A percentile compares a stretch with the other conserved stretches of the same genome.
These are phyloP conservation scores for Drosophila buzzatii DNA, from an alignment of 2,888 invertebrate species.

Conservation along the genomic window DNA sequence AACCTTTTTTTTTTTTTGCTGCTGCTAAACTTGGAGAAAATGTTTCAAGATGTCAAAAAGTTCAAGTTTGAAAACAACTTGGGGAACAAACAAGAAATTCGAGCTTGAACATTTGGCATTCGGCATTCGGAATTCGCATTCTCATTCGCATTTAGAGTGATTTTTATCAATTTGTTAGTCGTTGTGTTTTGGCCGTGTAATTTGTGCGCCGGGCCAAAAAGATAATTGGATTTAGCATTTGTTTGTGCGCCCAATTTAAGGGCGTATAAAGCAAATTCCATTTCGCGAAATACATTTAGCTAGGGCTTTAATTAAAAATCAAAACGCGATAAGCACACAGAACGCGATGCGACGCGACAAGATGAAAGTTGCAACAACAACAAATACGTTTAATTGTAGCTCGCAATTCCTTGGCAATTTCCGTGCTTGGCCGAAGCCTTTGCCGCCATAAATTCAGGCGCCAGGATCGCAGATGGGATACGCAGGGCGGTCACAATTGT, in stretches of 20 bases:
- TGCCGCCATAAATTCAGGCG: constrained; percentile 65
- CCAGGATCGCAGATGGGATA: constrained; percentile 57
- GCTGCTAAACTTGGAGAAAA: constrained; percentile 12
- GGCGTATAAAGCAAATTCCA: constrained; percentile 65
- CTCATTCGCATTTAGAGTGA: constrained; percentile 46
- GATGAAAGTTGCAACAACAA: constrained; percentile 49
- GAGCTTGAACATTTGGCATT: constrained; percentile 3
- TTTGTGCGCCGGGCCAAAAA: constrained; percentile 43
- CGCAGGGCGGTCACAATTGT: constrained; percentile 42
- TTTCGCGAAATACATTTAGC: constrained; percentile 64
- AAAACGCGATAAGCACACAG: constrained; percentile 70
- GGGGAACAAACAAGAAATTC: constrained; percentile 5
- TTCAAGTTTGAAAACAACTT: constrained; percentile 56
- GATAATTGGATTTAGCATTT: constrained; percentile 69
- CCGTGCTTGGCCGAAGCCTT: constrained; percentile 64
- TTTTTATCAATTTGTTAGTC: constrained; percentile 66
- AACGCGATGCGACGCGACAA: constrained; percentile 54
- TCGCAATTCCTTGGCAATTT: constrained; percentile 61
- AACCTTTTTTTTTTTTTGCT: not conserved
- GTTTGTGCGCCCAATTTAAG: constrained; percentile 62
- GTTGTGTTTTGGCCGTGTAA: constrained; percentile 44
- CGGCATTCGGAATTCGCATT: not conserved
- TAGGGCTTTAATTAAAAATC: constrained; percentile 74
- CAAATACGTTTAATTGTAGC: constrained; percentile 32
- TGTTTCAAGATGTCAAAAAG: constrained; percentile 52